Evolutionary conservation across 2,113 vertebrate genomes (phyloP), one percentile per base, ranked within the genome.

Genomic region (Rostratula benghalensis): DNA sequence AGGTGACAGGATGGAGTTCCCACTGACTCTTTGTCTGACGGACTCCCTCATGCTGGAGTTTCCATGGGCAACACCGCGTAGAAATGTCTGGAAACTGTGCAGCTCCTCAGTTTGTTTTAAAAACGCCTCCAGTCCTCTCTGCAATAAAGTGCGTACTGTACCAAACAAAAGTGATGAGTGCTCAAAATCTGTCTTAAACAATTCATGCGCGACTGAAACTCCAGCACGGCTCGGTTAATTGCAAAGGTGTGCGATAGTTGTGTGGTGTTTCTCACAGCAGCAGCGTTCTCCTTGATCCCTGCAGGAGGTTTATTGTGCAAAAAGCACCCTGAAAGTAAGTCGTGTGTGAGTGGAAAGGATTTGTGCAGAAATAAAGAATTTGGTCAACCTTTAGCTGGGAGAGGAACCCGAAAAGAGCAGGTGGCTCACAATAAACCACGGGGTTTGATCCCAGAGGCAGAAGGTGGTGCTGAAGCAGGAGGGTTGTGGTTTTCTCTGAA

Each of bases 91-190:
- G 86, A 64, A 89, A 92, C 65, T 71, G 24, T 69, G 37, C 51
- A 53, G 13, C 83, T 76, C 76, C 89, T 59, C 46, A 25, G 43
- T 87, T 81, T 92, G 61, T 94, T 93, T 87, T 37, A 39, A 78
- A 93, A 93, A 33, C 31, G 76, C 35, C 22, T 87, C 45, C 30
- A 23, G 65, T 97, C 78, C 84, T 77, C 95, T 82, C 94, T 70
- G 57, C 89, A 97, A 97, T 98, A 98, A 98, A 98, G 65, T 21
- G 19, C 2, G 4, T 63, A 68, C 43, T 97, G n/a, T 56, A 21
- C 28, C 17, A 69, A 53, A 65, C 41, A 30, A 64, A 31, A 59
- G 17, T 69, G 20, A 8, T 61, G 57, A 45, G 5, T 41, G 28
- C 68, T 65, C 61, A 57, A 20, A 37, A 27, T 83, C 77, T n/a